phyloP scores from a whole-genome alignment of 2,888 invertebrate genomes.

The Harpagoxenus sublaevis region DNA sequence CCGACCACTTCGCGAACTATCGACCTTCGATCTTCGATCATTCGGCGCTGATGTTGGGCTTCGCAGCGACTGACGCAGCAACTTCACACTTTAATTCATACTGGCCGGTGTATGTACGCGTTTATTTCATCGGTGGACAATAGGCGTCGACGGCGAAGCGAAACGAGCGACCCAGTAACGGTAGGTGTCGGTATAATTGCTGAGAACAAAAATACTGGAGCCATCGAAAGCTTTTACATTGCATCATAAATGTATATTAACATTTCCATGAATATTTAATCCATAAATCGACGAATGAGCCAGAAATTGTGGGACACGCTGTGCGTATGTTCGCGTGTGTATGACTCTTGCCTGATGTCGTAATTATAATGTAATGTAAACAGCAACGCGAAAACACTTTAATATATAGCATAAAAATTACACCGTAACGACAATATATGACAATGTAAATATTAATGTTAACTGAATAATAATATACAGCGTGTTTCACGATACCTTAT shows the following conservation, averaged over 20 bases:
- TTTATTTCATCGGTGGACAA: not conserved
- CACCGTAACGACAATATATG: not conserved
- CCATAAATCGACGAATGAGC: conserved; percentile 8
- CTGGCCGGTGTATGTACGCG: not conserved
- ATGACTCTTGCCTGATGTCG: not conserved
- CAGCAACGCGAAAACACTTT: not conserved
- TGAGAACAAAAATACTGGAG: not conserved
- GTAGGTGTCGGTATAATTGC: not conserved
- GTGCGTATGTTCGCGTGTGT: not conserved
- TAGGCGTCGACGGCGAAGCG: not conserved
- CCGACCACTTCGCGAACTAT: not conserved
- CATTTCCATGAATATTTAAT: conserved; percentile 33
- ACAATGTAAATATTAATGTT: conserved; percentile 3
- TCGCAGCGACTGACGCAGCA: not conserved
- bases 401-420: conserved; percentile 20
- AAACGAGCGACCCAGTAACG: not conserved
- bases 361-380: conserved; percentile 28
- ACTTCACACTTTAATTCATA: not conserved
- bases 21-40: not conserved
- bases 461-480: not conserved
- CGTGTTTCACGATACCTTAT: too few relatives aligned
- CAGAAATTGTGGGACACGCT: not conserved
- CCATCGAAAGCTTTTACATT: not conserved
- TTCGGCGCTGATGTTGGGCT: not conserved
- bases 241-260: conserved; percentile 9